Evolutionary conservation across 2,888 invertebrate genomes (phyloP).

Genomic region (Lepidocyrtoides sp.): DNA sequence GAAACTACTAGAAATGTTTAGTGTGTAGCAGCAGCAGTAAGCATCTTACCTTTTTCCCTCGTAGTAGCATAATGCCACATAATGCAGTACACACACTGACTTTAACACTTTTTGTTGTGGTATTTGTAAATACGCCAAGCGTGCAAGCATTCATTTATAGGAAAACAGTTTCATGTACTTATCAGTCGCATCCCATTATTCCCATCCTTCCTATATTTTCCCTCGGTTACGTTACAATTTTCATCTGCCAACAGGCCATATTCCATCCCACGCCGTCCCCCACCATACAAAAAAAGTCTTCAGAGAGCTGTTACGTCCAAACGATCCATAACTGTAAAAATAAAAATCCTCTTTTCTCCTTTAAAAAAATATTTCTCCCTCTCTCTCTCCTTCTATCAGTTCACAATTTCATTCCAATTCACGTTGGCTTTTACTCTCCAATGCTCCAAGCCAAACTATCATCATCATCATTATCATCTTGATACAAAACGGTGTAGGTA

Average conservation of each 20-base stretch:
- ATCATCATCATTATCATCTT: neutral
- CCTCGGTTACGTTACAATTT: neutral
- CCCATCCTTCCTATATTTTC: neutral
- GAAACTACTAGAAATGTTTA: too few relatives aligned
- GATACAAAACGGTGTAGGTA: neutral
- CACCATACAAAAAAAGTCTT: constrained; percentile 43
- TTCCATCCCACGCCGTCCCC: neutral
- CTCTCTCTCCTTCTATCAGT: too few relatives aligned
- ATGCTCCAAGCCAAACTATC: neutral
- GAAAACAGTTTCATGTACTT: neutral
- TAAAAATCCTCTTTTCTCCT: constrained; percentile 62
- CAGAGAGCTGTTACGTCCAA: constrained; percentile 59
- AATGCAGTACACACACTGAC: neutral
- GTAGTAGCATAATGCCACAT: too few relatives aligned
- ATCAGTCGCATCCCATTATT: constrained; percentile 10
- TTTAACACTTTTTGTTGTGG: neutral
- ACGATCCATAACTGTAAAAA: constrained; percentile 66
- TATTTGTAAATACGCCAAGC: neutral
- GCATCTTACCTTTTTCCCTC: constrained; percentile 32
- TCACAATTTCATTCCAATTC: constrained; percentile 48
- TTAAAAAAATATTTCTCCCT: constrained; percentile 9
- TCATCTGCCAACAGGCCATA: too few relatives aligned
- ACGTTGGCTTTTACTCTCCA: constrained; percentile 40
- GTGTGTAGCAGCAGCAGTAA: neutral
- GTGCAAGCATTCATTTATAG: neutral